Base-by-base conservation (phyloP, 2,888 invertebrate species). In the Augochlorella aurata region DNA sequence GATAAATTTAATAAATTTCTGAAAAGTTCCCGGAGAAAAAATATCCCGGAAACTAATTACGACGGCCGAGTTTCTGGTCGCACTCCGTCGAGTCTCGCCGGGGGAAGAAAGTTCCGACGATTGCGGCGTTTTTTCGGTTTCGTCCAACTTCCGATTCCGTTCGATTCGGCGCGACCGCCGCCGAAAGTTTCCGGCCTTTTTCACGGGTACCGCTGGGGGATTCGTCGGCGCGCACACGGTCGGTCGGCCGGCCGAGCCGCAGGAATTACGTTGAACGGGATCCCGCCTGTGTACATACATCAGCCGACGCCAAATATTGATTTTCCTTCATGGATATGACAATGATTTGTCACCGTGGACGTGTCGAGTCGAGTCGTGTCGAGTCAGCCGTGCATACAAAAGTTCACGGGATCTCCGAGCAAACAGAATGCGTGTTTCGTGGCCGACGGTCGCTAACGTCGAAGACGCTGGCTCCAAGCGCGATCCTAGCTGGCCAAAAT, bases 261-360 rank as follows among this genome's bases (percentile, higher is more conserved):
- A 73, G 79, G 77, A 88, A 87, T 85, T 82, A 82, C 85, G 71
- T 75, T 70, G 80, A 82, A 73, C 78, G 77, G 81, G 73, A 83
- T 83, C 81, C 74, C 50, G 67, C 66, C 72, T 63, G 67, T 83
- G 88, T 86, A 87, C 87, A 85, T 89, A 89, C 89, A 89, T 89
- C 89, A 87, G 89, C 76, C 87, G 87, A 81, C 77, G 84, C 88
- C 89, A 92, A 93, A 93, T 93, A 93, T 93, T 93, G 93, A 93
- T 92, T 92, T 92, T 92, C 85, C 90, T 87, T 84, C 85, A 85
- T 87, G 90, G 90, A 90, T 90, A 90, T 87, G 91, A 91, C 92
- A 90, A 92, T 92, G 90, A 93, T 93, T 93, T 92, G 92, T 92
- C 91, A 90, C 89, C 90, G 89, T 84, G 71, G 79, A 79, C 82